Evolutionary conservation across 92 coral and sea anemone genomes (phyloP).

Genomic region (Epizoanthus stellaris): DNA sequence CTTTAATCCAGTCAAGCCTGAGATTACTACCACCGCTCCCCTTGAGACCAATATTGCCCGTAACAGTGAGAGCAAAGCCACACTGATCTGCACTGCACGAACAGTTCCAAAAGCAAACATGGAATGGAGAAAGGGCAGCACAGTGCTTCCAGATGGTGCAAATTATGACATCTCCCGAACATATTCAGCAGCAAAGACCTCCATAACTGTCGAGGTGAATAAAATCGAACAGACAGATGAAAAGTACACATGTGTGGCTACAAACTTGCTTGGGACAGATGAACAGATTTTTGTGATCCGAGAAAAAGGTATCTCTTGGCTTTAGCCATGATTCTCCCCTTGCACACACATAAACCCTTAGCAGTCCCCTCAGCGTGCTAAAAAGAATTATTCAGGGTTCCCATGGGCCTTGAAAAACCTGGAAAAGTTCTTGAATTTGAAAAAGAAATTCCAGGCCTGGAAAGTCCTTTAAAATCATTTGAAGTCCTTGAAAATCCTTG

Average conservation of each 20-base stretch:
- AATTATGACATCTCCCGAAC: neutral
- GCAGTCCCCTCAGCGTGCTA: too few species aligned
- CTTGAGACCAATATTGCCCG: constrained; percentile 73
- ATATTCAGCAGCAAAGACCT: neutral
- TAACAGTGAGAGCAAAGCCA: constrained; percentile 52
- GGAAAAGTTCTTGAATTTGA: too few species aligned
- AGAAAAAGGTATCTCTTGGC: constrained; percentile 60
- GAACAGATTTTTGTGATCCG: constrained; percentile 77
- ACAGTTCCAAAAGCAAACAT: constrained; percentile 20
- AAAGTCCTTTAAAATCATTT: too few species aligned
- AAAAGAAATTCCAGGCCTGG: too few species aligned
- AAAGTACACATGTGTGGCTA: constrained; percentile 74
- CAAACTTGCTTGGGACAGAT: constrained; percentile 76
- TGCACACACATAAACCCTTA: too few species aligned
- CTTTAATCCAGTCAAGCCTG: constrained; percentile 64
- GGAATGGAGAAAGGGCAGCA: constrained; percentile 31
- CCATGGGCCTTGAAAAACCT: too few species aligned
- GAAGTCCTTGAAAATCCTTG: too few species aligned
- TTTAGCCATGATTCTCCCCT: neutral
- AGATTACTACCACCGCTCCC: constrained; percentile 65
- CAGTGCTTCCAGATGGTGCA: neutral
- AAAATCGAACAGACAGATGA: constrained; percentile 44
- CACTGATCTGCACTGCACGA: neutral
- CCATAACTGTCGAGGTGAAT: neutral
- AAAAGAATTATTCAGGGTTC: too few species aligned